These are phyloP conservation scores for Theristicus caerulescens DNA, from an alignment of 2,113 vertebrate genomes.

Conservation along the genomic window DNA sequence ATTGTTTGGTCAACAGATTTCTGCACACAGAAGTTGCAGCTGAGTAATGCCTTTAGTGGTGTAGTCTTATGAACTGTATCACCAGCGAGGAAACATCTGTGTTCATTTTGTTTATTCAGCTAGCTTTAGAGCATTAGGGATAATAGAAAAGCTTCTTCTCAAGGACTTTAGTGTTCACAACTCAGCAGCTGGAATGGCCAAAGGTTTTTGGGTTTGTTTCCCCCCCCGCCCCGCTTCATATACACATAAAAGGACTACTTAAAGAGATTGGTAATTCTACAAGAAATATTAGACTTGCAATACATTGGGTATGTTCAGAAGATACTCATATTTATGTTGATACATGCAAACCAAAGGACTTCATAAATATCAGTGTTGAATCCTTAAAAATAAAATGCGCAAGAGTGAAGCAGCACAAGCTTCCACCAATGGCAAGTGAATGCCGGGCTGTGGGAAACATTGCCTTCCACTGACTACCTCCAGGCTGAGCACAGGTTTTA, in stretches of 20 bases:
- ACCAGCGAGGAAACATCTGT: slow-evolving; percentile 54
- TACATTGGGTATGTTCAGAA: neutral
- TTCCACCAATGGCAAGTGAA: neutral
- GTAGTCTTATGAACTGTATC: neutral
- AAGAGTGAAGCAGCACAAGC: neutral
- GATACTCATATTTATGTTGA: neutral
- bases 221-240: neutral
- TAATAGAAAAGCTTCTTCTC: slow-evolving; percentile 44
- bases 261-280: neutral
- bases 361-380: neutral
- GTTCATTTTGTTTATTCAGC: slow-evolving; percentile 47
- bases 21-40: neutral
- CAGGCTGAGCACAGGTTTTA: neutral
- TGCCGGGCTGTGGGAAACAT: accelerated
- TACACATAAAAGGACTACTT: neutral
- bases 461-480: neutral
- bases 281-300: neutral
- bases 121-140: slow-evolving; percentile 14
- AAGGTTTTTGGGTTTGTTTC: neutral
- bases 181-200: slow-evolving; percentile 13
- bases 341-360: neutral
- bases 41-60: neutral
- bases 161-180: neutral
- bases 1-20: neutral
- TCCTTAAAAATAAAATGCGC: neutral